These are phyloP conservation scores for Melanitta fusca DNA, from an alignment of 2,797 vertebrate genomes.

Conservation along the genomic window DNA sequence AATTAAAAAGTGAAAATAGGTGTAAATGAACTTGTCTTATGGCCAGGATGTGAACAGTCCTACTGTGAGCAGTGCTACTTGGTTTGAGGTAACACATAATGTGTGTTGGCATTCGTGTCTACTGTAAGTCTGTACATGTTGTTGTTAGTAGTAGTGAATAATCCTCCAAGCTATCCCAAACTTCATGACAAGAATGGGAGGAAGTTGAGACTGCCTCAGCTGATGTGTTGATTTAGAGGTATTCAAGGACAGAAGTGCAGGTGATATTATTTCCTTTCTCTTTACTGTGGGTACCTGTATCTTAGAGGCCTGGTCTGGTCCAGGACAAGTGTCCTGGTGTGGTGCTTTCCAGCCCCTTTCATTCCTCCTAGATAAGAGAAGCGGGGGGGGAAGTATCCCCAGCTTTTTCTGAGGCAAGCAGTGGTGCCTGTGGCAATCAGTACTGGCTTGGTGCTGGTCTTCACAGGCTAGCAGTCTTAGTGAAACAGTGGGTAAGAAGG, in stretches of 20 bases:
- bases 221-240: background rate
- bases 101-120: background rate
- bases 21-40: background rate
- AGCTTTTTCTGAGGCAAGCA: background rate
- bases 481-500: background rate
- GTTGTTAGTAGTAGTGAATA: background rate
- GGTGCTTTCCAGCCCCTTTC: background rate
- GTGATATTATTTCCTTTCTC: background rate
- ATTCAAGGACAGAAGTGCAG: background rate
- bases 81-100: rapidly evolving
- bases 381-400: too few relatives aligned
- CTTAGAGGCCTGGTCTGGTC: background rate
- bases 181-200: too few relatives aligned
- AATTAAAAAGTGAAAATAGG: background rate
- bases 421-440: background rate
- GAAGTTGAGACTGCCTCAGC: background rate
- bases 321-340: background rate
- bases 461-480: background rate
- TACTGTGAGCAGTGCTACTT: background rate
- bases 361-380: background rate
- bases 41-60: background rate
- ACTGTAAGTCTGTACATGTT: background rate
- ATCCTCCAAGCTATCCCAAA: background rate
- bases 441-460: background rate
- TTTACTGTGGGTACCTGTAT: background rate